These are phyloP conservation scores for Callosobruchus maculatus DNA, from an alignment of 2,888 invertebrate genomes.

Conservation along the genomic window DNA sequence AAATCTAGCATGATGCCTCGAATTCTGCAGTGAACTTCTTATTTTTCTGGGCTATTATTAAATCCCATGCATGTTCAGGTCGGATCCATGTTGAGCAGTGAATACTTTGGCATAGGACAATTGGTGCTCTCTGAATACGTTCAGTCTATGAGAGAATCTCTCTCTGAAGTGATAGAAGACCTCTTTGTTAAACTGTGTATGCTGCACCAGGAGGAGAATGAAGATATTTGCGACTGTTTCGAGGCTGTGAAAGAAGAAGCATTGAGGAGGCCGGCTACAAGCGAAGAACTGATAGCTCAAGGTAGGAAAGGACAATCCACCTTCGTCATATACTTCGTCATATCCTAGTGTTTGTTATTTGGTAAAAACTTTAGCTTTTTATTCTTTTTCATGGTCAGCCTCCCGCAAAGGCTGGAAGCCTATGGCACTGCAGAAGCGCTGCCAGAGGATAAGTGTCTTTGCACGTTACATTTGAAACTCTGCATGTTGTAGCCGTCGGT, in stretches of 20 bases:
- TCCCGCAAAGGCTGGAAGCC: too few relatives aligned
- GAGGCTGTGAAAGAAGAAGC: constrained; percentile 67
- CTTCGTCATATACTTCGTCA: too few relatives aligned
- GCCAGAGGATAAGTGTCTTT: too few relatives aligned
- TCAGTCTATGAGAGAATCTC: constrained; percentile 57
- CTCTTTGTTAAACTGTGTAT: constrained; percentile 62
- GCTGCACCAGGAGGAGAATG: constrained; percentile 63
- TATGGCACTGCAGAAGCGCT: too few relatives aligned
- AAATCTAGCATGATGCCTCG: too few relatives aligned
- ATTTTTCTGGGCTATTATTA: too few relatives aligned
- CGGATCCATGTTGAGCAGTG: constrained; percentile 59
- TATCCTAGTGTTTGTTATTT: too few relatives aligned
- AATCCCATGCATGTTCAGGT: not conserved
- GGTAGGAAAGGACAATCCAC: constrained; percentile 48
- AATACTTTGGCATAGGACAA: constrained; percentile 64
- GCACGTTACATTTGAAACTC: too few relatives aligned
- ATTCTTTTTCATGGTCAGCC: too few relatives aligned
- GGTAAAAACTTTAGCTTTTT: too few relatives aligned
- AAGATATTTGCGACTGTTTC: constrained; percentile 68
- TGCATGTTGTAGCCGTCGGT: too few relatives aligned
- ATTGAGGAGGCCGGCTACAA: constrained; percentile 69
- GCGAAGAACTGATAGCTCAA: constrained; percentile 77
- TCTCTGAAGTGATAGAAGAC: constrained; percentile 57
- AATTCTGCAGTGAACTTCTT: too few relatives aligned
- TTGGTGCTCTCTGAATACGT: constrained; percentile 63